A percentile compares a stretch with the other conserved stretches of the same genome.
phyloP scores from a whole-genome alignment of 2,797 vertebrate genomes.

The Sebastiscus albofasciatus region DNA sequence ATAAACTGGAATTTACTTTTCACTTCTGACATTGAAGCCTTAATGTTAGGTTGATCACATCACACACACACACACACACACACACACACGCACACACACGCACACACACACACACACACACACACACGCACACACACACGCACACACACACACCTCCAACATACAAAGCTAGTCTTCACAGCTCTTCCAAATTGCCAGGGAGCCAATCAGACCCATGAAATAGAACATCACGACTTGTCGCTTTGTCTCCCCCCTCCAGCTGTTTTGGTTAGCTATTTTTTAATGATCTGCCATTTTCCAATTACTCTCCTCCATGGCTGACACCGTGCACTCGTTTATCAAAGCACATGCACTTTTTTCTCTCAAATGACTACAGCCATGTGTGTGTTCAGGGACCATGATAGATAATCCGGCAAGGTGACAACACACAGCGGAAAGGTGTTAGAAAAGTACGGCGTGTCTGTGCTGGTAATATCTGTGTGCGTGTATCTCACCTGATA shows the following conservation, averaged over 20 bases:
- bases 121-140: too few species aligned
- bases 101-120: too few species aligned
- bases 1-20: neutral
- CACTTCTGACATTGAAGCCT: neutral
- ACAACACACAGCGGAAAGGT: slow-evolving; percentile 59
- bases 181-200: neutral
- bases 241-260: neutral
- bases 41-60: too few species aligned
- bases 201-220: slow-evolving; percentile 8
- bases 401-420: neutral
- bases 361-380: neutral
- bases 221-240: neutral
- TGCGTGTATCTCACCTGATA: neutral
- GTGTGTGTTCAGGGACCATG: neutral
- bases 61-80: neutral
- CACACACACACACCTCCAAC: too few species aligned
- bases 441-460: slow-evolving; percentile 6
- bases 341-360: neutral
- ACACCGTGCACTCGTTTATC: neutral
- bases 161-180: neutral
- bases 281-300: neutral
- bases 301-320: neutral
- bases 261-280: neutral
- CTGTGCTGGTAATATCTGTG: neutral
- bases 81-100: neutral